phyloP scores from a whole-genome alignment of 2,113 vertebrate genomes.

The Phyllopteryx taeniolatus region DNA sequence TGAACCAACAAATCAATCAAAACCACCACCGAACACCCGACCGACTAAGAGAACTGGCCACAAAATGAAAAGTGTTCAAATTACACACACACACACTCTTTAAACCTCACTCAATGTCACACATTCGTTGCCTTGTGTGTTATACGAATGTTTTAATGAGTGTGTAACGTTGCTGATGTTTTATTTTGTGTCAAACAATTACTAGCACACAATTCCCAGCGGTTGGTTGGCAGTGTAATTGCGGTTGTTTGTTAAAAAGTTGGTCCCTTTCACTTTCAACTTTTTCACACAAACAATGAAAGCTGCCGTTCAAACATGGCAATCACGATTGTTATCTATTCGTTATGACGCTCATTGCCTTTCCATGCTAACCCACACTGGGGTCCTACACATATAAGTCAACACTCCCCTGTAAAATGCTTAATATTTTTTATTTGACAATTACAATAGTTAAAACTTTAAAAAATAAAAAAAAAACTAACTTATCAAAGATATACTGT shows the following conservation, averaged over 20 bases:
- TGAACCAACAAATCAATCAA: slow-evolving; percentile 67
- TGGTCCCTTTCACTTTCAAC: slow-evolving; percentile 59
- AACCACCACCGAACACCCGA: slow-evolving; percentile 68
- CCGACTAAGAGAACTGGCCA: slow-evolving; percentile 59
- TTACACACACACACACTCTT: slow-evolving; percentile 50
- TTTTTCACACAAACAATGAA: slow-evolving; percentile 44
- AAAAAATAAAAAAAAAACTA: not conserved
- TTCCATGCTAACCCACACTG: slow-evolving; percentile 21
- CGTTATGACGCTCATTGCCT: slow-evolving; percentile 16
- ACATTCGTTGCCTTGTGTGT: slow-evolving; percentile 44
- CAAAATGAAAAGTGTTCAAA: slow-evolving; percentile 67
- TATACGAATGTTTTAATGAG: slow-evolving; percentile 16
- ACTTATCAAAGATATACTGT: not conserved
- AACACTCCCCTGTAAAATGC: not conserved
- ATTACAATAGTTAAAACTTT: not conserved
- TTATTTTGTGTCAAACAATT: slow-evolving; percentile 14
- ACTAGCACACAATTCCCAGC: slow-evolving; percentile 27
- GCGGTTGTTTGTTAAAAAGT: slow-evolving; percentile 63
- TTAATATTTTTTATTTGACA: not conserved
- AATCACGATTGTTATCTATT: not conserved
- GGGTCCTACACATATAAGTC: not conserved
- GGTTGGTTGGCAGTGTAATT: slow-evolving; percentile 66
- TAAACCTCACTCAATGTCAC: slow-evolving; percentile 50
- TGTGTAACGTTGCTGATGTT: slow-evolving; percentile 22
- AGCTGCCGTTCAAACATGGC: not conserved